A percentile compares a stretch with the other conserved stretches of the same genome.
Conservation (phyloP, 2,113 vertebrate species). For the Oophaga pumilio region DNA sequence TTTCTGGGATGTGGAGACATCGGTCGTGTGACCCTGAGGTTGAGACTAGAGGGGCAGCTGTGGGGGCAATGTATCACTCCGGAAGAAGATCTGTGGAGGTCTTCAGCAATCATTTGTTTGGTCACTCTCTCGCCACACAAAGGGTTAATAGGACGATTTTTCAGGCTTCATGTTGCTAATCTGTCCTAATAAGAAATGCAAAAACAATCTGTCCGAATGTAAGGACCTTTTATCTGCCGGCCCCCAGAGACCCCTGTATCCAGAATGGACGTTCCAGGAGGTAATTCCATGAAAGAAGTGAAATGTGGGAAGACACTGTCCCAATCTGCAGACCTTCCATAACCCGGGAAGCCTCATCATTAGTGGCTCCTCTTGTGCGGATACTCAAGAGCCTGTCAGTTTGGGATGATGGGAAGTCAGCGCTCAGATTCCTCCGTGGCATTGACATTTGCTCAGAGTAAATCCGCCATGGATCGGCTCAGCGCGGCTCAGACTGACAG, state of each 20-base stretch:
- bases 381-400: slow-evolving; percentile 71
- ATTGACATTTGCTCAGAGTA: slow-evolving; percentile 78
- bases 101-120: too few species aligned
- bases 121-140: too few species aligned
- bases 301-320: background rate
- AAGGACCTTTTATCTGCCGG: background rate
- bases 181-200: too few species aligned
- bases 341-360: slow-evolving; percentile 62
- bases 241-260: background rate
- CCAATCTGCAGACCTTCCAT: slow-evolving; percentile 38
- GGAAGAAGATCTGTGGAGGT: too few species aligned
- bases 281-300: background rate
- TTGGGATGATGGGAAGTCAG: slow-evolving; percentile 64
- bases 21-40: too few species aligned
- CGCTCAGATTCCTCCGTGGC: slow-evolving; percentile 68
- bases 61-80: too few species aligned
- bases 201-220: too few species aligned
- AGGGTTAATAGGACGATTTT: too few species aligned
- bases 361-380: slow-evolving; percentile 67
- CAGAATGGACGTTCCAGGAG: slow-evolving; percentile 14
- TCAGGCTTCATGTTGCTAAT: too few species aligned
- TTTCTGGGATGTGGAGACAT: too few species aligned
- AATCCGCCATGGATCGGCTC: slow-evolving; percentile 71
- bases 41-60: too few species aligned
- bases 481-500: slow-evolving; percentile 70